A percentile compares a stretch with the other conserved stretches of the same genome.
Evolutionary conservation across 2,113 vertebrate species (phyloP).

Genomic region (Rallus limicola): DNA sequence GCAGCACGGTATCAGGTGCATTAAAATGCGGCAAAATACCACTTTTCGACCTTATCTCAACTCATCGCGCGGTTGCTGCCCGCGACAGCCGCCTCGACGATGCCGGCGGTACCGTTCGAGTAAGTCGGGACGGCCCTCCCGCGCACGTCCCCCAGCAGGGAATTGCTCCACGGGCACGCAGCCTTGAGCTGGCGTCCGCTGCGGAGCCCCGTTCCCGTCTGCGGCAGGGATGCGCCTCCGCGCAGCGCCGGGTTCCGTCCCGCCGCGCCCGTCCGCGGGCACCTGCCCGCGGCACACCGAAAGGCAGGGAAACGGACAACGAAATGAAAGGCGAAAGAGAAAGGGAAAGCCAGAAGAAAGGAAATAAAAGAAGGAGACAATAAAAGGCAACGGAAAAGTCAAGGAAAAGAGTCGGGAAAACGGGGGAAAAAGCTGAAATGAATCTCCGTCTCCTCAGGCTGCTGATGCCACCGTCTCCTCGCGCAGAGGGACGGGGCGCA

Average conservation of each 20-base stretch:
- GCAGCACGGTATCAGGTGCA: not conserved
- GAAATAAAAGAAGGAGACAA: not conserved
- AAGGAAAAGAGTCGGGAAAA: not conserved
- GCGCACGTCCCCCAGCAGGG: fast-evolving
- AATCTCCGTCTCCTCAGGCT: not conserved
- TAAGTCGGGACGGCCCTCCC: not conserved
- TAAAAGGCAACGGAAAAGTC: not conserved
- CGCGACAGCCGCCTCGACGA: not conserved
- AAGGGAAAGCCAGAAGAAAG: not conserved
- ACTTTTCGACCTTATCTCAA: not conserved
- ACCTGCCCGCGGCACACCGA: not conserved
- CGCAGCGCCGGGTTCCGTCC: not conserved
- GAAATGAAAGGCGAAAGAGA: not conserved
- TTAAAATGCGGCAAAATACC: not conserved
- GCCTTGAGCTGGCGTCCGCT: not conserved
- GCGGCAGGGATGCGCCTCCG: not conserved
- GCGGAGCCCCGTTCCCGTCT: not conserved
- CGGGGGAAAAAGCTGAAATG: too few species aligned
- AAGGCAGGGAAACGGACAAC: not conserved
- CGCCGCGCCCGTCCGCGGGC: not conserved
- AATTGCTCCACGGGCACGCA: not conserved
- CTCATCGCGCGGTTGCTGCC: not conserved
- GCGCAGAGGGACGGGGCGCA: not conserved
- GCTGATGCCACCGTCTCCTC: not conserved
- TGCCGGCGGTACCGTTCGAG: too few species aligned